Evolutionary conservation across 1,140 invertebrate genomes (phyloP).

Genomic region (Drosophila biarmipes): DNA sequence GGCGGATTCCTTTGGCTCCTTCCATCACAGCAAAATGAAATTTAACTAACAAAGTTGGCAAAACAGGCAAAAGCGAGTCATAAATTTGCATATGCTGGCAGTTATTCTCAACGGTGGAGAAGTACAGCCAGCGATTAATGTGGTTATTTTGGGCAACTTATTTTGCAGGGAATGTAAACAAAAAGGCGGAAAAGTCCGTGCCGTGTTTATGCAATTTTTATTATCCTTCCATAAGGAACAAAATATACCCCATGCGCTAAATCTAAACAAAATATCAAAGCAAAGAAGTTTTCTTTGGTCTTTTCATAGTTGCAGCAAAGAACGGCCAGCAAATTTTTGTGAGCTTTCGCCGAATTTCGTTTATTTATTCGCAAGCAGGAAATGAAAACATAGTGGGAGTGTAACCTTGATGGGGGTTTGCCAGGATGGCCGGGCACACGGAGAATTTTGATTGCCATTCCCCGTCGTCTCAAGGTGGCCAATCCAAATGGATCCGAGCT

Average conservation of each 20-base stretch:
- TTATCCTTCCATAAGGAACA: slow-evolving; percentile 1
- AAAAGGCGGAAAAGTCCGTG: background rate
- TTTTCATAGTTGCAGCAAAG: background rate
- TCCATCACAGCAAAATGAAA: slow-evolving; percentile 20
- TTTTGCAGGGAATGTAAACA: background rate
- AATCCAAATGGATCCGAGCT: slow-evolving; percentile 1
- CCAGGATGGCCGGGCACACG: slow-evolving; percentile 29
- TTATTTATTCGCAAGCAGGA: slow-evolving; percentile 44
- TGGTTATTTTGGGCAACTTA: slow-evolving; percentile 17
- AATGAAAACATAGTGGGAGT: slow-evolving; percentile 27
- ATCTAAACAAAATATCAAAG: slow-evolving; percentile 6
- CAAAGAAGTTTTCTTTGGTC: background rate
- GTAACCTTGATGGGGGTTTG: slow-evolving; percentile 24
- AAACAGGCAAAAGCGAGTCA: background rate
- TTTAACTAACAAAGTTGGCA: slow-evolving; percentile 18
- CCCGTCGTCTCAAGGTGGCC: slow-evolving; percentile 2
- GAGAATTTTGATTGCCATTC: slow-evolving; percentile 51
- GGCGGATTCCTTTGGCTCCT: background rate
- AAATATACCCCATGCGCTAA: background rate
- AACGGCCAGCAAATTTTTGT: slow-evolving; percentile 2
- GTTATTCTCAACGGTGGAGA: slow-evolving; percentile 7
- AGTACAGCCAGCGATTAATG: slow-evolving; percentile 19
- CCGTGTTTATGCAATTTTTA: background rate
- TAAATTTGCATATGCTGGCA: slow-evolving; percentile 41
- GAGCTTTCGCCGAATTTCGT: slow-evolving; percentile 25